Evolutionary conservation across 2,797 vertebrate species (phyloP).

Genomic region (Chaetodon trifasciatus): DNA sequence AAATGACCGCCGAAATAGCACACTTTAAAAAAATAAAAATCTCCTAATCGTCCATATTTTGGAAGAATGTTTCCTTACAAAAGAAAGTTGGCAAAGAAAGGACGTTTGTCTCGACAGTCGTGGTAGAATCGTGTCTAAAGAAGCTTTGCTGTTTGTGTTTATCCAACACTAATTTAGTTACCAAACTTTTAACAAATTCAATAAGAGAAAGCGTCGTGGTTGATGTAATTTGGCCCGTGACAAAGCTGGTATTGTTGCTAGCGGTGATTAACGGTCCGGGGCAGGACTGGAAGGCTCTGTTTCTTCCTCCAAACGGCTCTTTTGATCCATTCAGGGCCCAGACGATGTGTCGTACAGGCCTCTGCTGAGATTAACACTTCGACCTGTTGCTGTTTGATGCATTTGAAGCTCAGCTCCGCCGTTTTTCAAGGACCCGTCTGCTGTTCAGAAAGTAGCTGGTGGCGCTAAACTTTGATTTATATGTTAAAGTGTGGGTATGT

Average conservation of each 20-base stretch:
- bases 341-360: no score
- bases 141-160: conserved; percentile 19
- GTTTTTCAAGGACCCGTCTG: not conserved
- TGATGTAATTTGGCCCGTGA: conserved; percentile 38
- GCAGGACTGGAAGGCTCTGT: not conserved
- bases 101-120: not conserved
- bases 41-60: not conserved
- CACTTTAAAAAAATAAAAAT: not conserved
- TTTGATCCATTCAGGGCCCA: not conserved
- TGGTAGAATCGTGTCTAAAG: not conserved
- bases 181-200: conserved; percentile 1
- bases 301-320: not conserved
- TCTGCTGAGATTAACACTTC: not conserved
- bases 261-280: conserved; percentile 51
- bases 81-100: not conserved
- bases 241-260: conserved; percentile 63
- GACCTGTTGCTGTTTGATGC: not conserved
- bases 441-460: not conserved
- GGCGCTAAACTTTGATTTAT: not conserved
- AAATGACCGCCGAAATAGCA: rapidly evolving
- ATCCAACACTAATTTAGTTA: not conserved
- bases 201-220: conserved; percentile 12
- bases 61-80: not conserved
- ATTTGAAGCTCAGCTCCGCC: not conserved
- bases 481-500: not conserved